These are phyloP conservation scores for Noctua janthina DNA, from an alignment of 2,888 invertebrate species.

Conservation along the genomic window DNA sequence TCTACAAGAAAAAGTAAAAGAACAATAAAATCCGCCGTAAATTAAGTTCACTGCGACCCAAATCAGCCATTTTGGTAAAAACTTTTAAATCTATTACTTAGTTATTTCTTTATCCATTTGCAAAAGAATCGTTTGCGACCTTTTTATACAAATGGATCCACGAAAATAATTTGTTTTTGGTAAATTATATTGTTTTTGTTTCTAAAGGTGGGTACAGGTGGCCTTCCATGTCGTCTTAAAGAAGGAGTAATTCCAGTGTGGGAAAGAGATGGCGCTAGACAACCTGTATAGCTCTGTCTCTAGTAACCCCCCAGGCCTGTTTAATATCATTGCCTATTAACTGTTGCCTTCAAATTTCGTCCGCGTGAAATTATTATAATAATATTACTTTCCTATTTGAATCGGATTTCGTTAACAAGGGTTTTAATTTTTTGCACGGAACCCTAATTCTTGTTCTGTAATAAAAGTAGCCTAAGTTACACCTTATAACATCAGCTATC, in stretches of 20 bases:
- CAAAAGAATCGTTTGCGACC: conserved; percentile 2
- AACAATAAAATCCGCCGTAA: conserved; percentile 21
- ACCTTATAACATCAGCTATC: not conserved
- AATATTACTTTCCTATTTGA: not conserved
- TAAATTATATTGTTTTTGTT: not conserved
- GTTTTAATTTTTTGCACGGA: not conserved
- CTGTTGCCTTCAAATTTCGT: not conserved
- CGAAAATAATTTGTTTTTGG: conserved; percentile 7
- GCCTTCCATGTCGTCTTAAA: too few relatives aligned
- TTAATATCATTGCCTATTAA: not conserved
- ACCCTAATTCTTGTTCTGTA: not conserved
- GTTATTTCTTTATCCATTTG: conserved; percentile 35
- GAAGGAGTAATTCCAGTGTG: too few relatives aligned
- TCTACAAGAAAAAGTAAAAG: conserved; percentile 8
- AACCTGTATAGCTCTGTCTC: too few relatives aligned
- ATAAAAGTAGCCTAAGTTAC: not conserved
- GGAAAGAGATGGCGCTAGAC: too few relatives aligned
- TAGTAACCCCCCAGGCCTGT: too few relatives aligned
- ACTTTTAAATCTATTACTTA: conserved; percentile 53
- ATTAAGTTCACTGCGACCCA: conserved; percentile 40
- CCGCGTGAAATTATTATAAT: too few relatives aligned
- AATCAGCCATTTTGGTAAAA: conserved; percentile 26
- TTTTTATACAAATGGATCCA: conserved; percentile 17
- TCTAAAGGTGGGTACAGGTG: not conserved
- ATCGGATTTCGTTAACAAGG: not conserved